Conservation (phyloP, 2,888 invertebrate genomes). For the Catocala sponsa region DNA sequence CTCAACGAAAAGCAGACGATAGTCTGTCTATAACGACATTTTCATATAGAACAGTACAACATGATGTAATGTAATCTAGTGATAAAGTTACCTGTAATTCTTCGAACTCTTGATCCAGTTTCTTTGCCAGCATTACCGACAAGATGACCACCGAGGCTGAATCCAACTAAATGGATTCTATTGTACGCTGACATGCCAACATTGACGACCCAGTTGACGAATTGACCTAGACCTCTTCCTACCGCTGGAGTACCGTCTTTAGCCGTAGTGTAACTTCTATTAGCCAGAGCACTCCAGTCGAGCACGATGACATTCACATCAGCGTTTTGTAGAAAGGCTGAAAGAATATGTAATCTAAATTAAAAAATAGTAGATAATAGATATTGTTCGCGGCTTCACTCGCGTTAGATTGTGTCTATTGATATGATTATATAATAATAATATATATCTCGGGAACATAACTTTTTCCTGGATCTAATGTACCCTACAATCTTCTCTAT, state of each 20-base stretch:
- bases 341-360: constrained; percentile 27
- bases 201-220: constrained; percentile 62
- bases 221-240: constrained; percentile 64
- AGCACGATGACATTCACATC: constrained; percentile 79
- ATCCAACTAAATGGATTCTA: constrained; percentile 75
- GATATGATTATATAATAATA: too few species aligned
- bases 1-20: too few species aligned
- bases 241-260: constrained; percentile 61
- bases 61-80: too few species aligned
- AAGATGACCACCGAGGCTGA: constrained; percentile 80
- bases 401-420: too few species aligned
- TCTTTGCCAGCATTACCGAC: constrained; percentile 74
- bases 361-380: too few species aligned
- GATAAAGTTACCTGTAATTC: constrained; percentile 69
- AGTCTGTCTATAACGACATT: too few species aligned
- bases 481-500: too few species aligned
- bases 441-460: too few species aligned
- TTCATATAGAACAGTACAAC: too few species aligned
- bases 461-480: too few species aligned
- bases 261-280: constrained; percentile 69
- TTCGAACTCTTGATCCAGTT: constrained; percentile 59
- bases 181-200: constrained; percentile 60
- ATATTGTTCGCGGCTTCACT: too few species aligned
- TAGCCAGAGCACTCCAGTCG: constrained; percentile 76
- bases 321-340: constrained; percentile 64